Conservation (phyloP, 2,888 invertebrate genomes). For the Rhodophaea formosa region DNA sequence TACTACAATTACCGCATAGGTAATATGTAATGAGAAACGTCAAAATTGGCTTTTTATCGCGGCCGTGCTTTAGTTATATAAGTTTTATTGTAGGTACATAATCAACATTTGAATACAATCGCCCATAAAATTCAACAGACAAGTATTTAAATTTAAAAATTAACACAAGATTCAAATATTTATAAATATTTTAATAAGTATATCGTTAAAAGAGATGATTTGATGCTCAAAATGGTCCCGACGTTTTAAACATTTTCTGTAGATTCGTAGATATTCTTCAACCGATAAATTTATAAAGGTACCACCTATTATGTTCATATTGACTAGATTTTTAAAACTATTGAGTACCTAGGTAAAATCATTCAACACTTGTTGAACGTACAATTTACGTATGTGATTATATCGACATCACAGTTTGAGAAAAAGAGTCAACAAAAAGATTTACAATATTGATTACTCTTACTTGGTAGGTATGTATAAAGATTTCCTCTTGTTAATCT, state of each 20-base stretch:
- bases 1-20: no score
- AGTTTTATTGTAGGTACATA: constrained; percentile 19
- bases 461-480: background rate
- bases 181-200: background rate
- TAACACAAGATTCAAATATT: background rate
- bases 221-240: constrained; percentile 40
- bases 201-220: constrained; percentile 26
- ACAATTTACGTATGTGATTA: constrained; percentile 13
- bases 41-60: no score
- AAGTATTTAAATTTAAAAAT: constrained; percentile 3
- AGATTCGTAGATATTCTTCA: background rate
- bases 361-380: constrained; percentile 7
- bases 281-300: background rate
- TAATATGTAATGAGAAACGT: no score
- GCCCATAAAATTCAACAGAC: constrained; percentile 26
- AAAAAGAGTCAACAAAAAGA: constrained; percentile 1
- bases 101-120: constrained; percentile 12
- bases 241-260: constrained; percentile 31
- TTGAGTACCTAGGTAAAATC: constrained; percentile 9
- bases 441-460: background rate
- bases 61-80: background rate
- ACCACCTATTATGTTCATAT: constrained; percentile 10
- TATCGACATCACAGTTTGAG: constrained; percentile 16
- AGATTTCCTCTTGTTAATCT: no score
- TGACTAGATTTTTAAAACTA: constrained; percentile 18